phyloP scores from a whole-genome alignment of 2,888 invertebrate genomes.

The Ochropleura plecta region DNA sequence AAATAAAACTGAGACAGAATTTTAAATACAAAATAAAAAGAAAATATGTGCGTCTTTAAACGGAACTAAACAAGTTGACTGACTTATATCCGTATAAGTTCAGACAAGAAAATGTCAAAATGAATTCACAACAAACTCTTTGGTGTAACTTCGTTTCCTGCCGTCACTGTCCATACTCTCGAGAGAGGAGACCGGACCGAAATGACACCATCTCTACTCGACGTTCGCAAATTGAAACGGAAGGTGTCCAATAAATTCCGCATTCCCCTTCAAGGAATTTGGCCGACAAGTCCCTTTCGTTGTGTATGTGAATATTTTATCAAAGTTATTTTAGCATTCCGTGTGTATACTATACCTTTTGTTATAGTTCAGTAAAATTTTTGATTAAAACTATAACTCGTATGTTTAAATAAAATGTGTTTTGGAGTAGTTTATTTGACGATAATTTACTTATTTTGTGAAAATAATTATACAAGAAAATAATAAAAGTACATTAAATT shows the following conservation, averaged over 20 bases:
- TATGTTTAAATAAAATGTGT: neutral
- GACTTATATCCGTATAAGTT: slow-evolving; percentile 1
- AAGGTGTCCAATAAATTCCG: slow-evolving; percentile 87
- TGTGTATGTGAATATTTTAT: slow-evolving; percentile 84
- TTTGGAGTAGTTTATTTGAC: neutral
- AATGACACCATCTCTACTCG: slow-evolving; percentile 78
- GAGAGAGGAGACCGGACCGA: slow-evolving; percentile 53
- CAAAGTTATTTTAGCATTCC: slow-evolving; percentile 66
- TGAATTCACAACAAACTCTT: slow-evolving; percentile 29
- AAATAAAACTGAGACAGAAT: too few species aligned
- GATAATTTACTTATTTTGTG: neutral
- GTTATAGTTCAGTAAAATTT: slow-evolving; percentile 55
- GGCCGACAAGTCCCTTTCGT: slow-evolving; percentile 75
- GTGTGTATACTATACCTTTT: slow-evolving; percentile 61
- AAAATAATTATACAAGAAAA: neutral
- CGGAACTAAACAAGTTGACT: neutral
- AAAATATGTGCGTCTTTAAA: neutral
- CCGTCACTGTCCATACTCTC: slow-evolving; percentile 57
- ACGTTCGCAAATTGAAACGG: slow-evolving; percentile 86
- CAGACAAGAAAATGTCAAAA: slow-evolving; percentile 2
- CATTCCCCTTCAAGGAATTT: slow-evolving; percentile 79
- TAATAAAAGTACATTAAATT: neutral
- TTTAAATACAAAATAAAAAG: too few species aligned
- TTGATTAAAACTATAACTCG: slow-evolving; percentile 58
- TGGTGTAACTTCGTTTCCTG: slow-evolving; percentile 41